Evolutionary conservation across 2,113 vertebrate genomes (phyloP), one percentile per base, ranked within the genome.

Genomic region (Syngnathus scovelli): DNA sequence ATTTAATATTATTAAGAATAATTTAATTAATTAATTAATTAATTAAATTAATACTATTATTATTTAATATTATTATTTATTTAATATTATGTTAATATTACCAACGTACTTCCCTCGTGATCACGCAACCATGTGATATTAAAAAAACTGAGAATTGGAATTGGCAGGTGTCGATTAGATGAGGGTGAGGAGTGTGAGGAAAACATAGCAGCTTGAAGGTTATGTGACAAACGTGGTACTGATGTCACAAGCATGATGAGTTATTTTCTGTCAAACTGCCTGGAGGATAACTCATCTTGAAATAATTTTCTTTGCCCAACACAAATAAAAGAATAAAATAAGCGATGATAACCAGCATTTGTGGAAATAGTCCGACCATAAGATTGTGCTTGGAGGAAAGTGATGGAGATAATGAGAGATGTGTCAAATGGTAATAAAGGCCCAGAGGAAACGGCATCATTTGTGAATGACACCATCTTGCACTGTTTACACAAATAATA

Each of bases 371-470:
- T 21, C 36, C 19, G 16, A 60, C 27, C 27, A 33, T 33, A 33
- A 33, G 27, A 33, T 33, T 33, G 27, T 58, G 66, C 44, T 37
- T 23, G 59, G 70, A 55, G 37, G 49, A 58, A 66, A n/a, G 44
- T 15, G 27, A 70, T 68, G 68, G 27, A 61, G 74, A 54, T 68
- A 74, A 84, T 74, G 69, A 72, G 68, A 71, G 46, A 37, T 72
- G 61, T 11, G 21, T 65, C 61, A 69, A 44, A 49, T 49, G 60
- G 58, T 7, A 13, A n/a, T 62, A 8, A 7, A 16, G 11, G 41
- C 61, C 12, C 12, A 13, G 39, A 62, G 12, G 60, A 59, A 58
- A 41, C 60, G 2, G 6, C 43, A 27, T 48, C 19, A 64, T 64
- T 69, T 67, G 68, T 23, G 37, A 52, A 54, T 19, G 56, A 51